These are phyloP conservation scores for Ochlodes sylvanus DNA, from an alignment of 2,888 invertebrate species.

Conservation along the genomic window DNA sequence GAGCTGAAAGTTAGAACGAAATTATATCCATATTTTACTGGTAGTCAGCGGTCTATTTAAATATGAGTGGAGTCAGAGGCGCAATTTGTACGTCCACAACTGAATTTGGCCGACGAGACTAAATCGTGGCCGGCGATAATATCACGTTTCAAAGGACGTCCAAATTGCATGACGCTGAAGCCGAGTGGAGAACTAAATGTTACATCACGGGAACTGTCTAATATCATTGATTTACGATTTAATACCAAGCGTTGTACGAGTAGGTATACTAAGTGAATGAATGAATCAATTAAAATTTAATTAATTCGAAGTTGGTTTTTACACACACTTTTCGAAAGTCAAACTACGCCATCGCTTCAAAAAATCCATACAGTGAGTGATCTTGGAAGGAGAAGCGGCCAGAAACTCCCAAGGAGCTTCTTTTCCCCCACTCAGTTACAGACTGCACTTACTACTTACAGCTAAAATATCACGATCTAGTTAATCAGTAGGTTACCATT, in stretches of 20 bases:
- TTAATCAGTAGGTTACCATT: too few species aligned
- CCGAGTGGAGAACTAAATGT: conserved; percentile 5
- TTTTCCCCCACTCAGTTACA: too few species aligned
- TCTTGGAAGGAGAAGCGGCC: too few species aligned
- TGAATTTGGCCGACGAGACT: conserved; percentile 20
- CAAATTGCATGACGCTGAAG: conserved; percentile 20
- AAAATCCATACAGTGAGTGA: too few species aligned
- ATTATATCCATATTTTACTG: neutral
- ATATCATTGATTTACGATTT: neutral
- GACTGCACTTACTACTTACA: too few species aligned
- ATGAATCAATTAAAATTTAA: too few species aligned
- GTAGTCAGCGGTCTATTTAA: conserved; percentile 20
- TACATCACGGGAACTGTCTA: neutral
- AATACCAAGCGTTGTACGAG: neutral
- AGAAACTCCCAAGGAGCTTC: too few species aligned
- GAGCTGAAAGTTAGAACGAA: neutral
- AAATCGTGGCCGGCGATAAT: conserved; percentile 24
- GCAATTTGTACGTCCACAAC: conserved; percentile 15
- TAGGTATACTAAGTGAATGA: too few species aligned
- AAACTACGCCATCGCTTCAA: too few species aligned
- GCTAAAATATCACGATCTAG: too few species aligned
- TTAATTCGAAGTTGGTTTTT: too few species aligned
- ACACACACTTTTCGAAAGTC: too few species aligned
- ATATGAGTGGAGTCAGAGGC: conserved; percentile 26
- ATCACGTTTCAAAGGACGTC: conserved; percentile 31